Conservation (phyloP, 2,797 vertebrate genomes). For the Kryptopterus vitreolus region DNA sequence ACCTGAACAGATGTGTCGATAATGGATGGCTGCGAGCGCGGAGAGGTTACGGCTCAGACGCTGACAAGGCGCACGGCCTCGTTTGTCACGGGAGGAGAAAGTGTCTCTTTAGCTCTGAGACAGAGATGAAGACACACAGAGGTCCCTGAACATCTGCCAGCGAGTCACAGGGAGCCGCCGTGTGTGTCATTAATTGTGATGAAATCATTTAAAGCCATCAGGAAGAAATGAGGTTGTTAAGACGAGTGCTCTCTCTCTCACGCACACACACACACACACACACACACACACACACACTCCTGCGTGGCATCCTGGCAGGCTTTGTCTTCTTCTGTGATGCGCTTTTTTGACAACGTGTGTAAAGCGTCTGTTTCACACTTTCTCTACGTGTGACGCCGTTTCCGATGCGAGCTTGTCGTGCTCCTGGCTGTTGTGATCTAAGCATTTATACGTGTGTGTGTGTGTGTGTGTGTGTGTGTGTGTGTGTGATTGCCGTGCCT, state of each 20-base stretch:
- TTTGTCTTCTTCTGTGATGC: conserved; percentile 18
- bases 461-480: not conserved
- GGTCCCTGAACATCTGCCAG: conserved; percentile 98
- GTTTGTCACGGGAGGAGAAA: conserved; percentile 32
- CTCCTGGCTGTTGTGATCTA: not conserved
- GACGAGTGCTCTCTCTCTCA: conserved; percentile 77
- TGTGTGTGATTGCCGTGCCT: conserved; percentile 20
- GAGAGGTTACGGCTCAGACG: conserved; percentile 34
- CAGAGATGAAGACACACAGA: conserved; percentile 71
- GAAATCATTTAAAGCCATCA: conserved; percentile 99
- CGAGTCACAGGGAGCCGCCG: conserved; percentile 83
- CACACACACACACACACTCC: conserved; percentile 15
- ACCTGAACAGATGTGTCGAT: conserved; percentile 31
- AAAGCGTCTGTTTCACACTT: conserved; percentile 26
- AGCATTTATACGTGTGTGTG: not conserved
- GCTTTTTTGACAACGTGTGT: conserved; percentile 21
- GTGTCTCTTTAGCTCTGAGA: conserved; percentile 58
- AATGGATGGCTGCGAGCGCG: conserved; percentile 22
- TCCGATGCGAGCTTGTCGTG: not conserved
- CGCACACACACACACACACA: conserved; percentile 58
- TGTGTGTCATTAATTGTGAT: conserved; percentile 99
- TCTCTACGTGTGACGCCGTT: not conserved
- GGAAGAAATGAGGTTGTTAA: conserved; percentile 98
- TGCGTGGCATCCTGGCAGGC: conserved; percentile 2
- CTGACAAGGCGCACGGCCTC: conserved; percentile 39